Evolutionary conservation across 2,113 vertebrate species (phyloP).

Genomic region (Lota lota): DNA sequence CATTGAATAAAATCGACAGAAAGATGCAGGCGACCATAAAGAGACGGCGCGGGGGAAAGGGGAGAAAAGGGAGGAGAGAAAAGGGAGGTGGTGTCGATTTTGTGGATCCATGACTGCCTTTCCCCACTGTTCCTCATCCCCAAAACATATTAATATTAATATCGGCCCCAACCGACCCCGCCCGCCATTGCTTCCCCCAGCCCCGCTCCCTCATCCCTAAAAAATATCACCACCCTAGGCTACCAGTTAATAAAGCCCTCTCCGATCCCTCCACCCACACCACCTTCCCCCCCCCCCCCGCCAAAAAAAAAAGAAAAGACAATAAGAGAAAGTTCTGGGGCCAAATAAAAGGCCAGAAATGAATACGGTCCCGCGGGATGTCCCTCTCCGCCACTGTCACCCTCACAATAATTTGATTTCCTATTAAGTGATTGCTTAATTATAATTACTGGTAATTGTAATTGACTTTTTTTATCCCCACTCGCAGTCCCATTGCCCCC

Average conservation of each 20-base stretch:
- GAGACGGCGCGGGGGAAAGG: neutral
- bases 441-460: constrained; percentile 78
- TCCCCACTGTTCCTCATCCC: constrained; percentile 37
- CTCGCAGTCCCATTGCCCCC: constrained; percentile 12
- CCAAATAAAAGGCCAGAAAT: constrained; percentile 69
- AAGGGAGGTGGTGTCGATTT: constrained; percentile 36
- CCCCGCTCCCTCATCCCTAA: constrained; percentile 20
- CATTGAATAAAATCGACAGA: neutral
- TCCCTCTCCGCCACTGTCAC: constrained; percentile 55
- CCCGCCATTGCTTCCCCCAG: neutral
- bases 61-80: neutral
- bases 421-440: constrained; percentile 79
- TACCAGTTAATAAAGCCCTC: constrained; percentile 78
- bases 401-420: constrained; percentile 73
- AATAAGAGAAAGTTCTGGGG: constrained; percentile 61
- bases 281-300: constrained; percentile 34
- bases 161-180: constrained; percentile 37
- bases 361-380: constrained; percentile 66
- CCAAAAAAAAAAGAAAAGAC: constrained; percentile 47
- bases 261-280: constrained; percentile 41
- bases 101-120: constrained; percentile 58
- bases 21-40: neutral
- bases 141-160: constrained; percentile 74
- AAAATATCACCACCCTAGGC: constrained; percentile 70
- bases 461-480: constrained; percentile 56